Base-by-base conservation (phyloP, 1,140 invertebrate genomes). In the Drosophila persimilis region DNA sequence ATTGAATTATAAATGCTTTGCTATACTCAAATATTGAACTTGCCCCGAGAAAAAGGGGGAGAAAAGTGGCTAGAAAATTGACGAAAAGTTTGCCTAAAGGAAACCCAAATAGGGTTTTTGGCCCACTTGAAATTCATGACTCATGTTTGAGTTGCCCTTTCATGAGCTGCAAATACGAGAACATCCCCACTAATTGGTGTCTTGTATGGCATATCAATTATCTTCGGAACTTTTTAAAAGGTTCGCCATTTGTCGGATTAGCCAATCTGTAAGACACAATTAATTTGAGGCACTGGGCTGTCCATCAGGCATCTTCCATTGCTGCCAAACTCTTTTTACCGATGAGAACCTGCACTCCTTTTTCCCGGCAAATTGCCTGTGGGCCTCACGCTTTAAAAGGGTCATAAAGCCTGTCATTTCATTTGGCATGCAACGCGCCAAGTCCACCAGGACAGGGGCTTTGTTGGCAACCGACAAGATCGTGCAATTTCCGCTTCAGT, bases 1-100 rank as follows among this genome's bases (percentile, higher is more conserved):
- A 80, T 80, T 81, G 78, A 80, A 80, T 77, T 77, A 73, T 73
- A 81, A 80, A 80, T 73, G 58, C 47, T 61, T 69, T 70, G 46
- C 47, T 15, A 20, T 22, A 56, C 35, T 29, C 56, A 75, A 80
- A 80, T 80, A 75, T 75, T 69, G 35, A 29, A 48, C 17, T 17
- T 44, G 11, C 11, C 15, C 22, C 6, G 17, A 0, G 17, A 0
- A 17, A 0, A 17, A 41, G 20, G 56, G 15, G 15, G 43, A 26
- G 24, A 15, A 9, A 31, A 31, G 31, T 31, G 31, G 7, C 15
- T 45, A 46, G 43, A 17, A 56, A 46, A 45, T 56, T 46, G 20
- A 26, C 11, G 24, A 46, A 56, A 24, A 22, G 17, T 8, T 31
- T 39, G 24, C 4, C 24, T 24, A 24, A 24, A 24, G 24, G 4